Evolutionary conservation across 92 coral and sea anemone species (phyloP).

Genomic region (Umimayanthus chanpuru): DNA sequence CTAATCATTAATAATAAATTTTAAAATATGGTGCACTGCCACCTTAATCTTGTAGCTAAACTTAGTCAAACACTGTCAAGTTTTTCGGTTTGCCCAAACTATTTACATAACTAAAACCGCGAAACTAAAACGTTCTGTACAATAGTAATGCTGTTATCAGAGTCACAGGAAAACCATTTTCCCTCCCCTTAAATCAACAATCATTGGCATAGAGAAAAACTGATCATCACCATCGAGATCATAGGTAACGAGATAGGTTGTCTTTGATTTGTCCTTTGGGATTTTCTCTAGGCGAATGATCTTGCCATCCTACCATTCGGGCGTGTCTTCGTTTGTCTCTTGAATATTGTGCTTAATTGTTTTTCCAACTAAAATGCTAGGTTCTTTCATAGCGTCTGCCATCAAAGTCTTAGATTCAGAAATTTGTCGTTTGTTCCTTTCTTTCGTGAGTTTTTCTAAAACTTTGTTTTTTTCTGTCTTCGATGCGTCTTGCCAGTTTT

Average conservation of each 20-base stretch:
- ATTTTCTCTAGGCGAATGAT: neutral
- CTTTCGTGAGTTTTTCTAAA: neutral
- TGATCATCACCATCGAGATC: conserved; percentile 6
- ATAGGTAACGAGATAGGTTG: conserved; percentile 12
- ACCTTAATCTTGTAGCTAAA: neutral
- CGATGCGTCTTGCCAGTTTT: neutral
- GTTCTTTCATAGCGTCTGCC: neutral
- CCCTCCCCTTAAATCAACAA: neutral
- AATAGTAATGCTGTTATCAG: no score
- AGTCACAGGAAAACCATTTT: neutral
- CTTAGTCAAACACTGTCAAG: neutral
- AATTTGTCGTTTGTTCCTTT: neutral
- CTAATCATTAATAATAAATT: neutral
- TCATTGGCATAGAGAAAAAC: conserved; percentile 7
- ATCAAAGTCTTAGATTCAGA: neutral
- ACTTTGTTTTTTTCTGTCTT: neutral
- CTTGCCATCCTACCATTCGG: conserved; percentile 13
- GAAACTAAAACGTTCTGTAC: neutral
- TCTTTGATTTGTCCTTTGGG: conserved; percentile 19
- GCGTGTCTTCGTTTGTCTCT: neutral
- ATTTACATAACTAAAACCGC: neutral
- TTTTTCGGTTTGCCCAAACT: neutral
- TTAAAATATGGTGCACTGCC: neutral
- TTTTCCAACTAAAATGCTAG: neutral
- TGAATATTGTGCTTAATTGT: neutral